These are phyloP conservation scores for Leptinotarsa lineolata DNA, from an alignment of 1,140 invertebrate genomes.

Conservation along the genomic window DNA sequence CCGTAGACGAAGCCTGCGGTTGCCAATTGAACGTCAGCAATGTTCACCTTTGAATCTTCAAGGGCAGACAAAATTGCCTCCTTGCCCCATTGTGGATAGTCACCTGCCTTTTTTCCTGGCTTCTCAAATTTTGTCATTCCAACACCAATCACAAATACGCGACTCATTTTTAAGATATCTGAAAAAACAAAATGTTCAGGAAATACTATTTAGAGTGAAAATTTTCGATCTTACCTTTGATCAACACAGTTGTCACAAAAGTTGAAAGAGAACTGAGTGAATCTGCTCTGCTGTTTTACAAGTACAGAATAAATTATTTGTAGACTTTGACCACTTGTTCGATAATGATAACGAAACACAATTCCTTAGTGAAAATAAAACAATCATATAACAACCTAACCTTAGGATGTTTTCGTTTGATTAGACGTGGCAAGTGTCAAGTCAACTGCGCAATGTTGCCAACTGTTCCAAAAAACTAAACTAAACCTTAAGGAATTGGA, in stretches of 20 bases:
- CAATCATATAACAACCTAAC: too few relatives aligned
- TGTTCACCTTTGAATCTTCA: constrained; percentile 82
- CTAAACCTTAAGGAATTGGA: too few relatives aligned
- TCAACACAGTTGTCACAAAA: not conserved
- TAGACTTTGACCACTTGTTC: not conserved
- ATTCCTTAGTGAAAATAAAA: too few relatives aligned
- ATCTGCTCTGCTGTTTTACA: not conserved
- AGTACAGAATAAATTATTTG: not conserved
- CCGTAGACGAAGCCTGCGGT: constrained; percentile 95
- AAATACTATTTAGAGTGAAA: not conserved
- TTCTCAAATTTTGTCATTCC: constrained; percentile 98
- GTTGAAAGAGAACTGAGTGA: not conserved
- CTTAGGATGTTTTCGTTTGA: too few relatives aligned
- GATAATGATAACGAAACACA: too few relatives aligned
- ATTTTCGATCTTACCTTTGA: not conserved
- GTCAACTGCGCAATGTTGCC: too few relatives aligned
- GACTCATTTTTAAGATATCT: constrained; percentile 48
- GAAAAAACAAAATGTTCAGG: not conserved
- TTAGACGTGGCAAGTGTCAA: too few relatives aligned
- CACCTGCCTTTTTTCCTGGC: constrained; percentile 76
- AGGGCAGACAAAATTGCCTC: constrained; percentile 91
- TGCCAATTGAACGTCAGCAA: constrained; percentile 83
- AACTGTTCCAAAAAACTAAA: too few relatives aligned
- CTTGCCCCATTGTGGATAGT: constrained; percentile 94
- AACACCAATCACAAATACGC: constrained; percentile 92